A percentile compares a stretch with the other conserved stretches of the same genome.
These are phyloP conservation scores for Diadema setosum DNA, from an alignment of 35 echinoderm and acorn worm genomes.

Conservation along the genomic window DNA sequence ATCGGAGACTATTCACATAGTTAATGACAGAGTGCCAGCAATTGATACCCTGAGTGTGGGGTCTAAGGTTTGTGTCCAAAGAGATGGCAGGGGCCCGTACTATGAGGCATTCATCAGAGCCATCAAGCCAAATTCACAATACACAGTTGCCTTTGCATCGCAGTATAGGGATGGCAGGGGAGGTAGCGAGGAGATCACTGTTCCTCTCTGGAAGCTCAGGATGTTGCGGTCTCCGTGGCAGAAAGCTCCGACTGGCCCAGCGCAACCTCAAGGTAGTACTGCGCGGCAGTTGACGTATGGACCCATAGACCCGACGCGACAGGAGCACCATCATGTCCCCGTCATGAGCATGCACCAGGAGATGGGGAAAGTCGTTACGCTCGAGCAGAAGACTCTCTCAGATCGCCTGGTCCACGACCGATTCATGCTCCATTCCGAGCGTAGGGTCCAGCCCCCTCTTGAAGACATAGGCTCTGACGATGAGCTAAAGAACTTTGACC, in stretches of 20 bases:
- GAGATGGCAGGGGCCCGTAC: conserved; percentile 45
- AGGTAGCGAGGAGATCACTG: conserved; percentile 22
- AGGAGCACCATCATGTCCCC: neutral
- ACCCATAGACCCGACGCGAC: neutral
- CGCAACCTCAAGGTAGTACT: neutral
- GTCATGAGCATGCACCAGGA: neutral
- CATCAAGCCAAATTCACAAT: conserved; percentile 15
- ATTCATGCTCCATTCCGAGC: neutral
- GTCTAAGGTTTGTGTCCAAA: conserved; percentile 67
- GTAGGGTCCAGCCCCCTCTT: neutral
- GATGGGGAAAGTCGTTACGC: neutral
- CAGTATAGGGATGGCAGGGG: neutral
- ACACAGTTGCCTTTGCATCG: conserved; percentile 2
- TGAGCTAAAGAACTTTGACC: conserved; percentile 78
- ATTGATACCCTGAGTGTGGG: conserved; percentile 43
- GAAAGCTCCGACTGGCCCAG: neutral
- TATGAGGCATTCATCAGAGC: conserved; percentile 45
- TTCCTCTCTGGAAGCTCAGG: conserved; percentile 72
- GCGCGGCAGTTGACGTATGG: conserved; percentile 52
- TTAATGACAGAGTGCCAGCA: conserved; percentile 66
- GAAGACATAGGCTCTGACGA: conserved; percentile 69
- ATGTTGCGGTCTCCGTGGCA: conserved; percentile 73
- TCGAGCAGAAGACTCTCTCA: neutral
- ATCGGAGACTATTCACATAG: conserved; percentile 36
- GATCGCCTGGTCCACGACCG: neutral